Percentiles rank a stretch among this genome's conserved stretches.
Evolutionary conservation across 2,888 invertebrate species (phyloP).

Genomic region (Limnephilus marmoratus): DNA sequence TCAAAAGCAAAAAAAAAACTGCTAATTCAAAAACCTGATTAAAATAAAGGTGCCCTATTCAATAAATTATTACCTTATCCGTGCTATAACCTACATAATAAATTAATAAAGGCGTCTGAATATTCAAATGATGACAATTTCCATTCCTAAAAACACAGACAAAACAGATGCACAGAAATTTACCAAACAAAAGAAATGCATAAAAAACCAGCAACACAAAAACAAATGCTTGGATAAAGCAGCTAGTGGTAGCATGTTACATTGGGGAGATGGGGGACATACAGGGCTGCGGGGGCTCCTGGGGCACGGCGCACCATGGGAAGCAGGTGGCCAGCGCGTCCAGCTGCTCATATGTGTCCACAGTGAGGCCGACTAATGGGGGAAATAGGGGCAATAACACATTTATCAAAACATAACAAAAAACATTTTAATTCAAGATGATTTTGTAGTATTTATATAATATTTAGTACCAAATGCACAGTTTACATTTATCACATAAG

Average conservation of each 20-base stretch:
- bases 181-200: neutral
- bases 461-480: neutral
- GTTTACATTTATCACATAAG: neutral
- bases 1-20: too few relatives aligned
- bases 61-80: too few relatives aligned
- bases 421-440: neutral
- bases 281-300: slow-evolving; percentile 74
- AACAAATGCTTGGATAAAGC: slow-evolving; percentile 3
- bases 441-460: too few relatives aligned
- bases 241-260: neutral
- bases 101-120: too few relatives aligned
- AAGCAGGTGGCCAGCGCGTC: slow-evolving; percentile 87
- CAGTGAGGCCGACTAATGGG: slow-evolving; percentile 78
- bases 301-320: slow-evolving; percentile 82
- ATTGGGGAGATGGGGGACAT: slow-evolving; percentile 68
- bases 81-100: neutral
- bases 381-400: neutral
- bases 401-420: neutral
- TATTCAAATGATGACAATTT: neutral
- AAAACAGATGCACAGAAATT: neutral
- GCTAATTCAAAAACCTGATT: too few relatives aligned
- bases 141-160: neutral
- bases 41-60: too few relatives aligned
- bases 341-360: slow-evolving; percentile 86
- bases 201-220: neutral